Evolutionary conservation across 1,140 invertebrate genomes (phyloP).

Genomic region (Pachyrhynchus sulphureomaculatus): DNA sequence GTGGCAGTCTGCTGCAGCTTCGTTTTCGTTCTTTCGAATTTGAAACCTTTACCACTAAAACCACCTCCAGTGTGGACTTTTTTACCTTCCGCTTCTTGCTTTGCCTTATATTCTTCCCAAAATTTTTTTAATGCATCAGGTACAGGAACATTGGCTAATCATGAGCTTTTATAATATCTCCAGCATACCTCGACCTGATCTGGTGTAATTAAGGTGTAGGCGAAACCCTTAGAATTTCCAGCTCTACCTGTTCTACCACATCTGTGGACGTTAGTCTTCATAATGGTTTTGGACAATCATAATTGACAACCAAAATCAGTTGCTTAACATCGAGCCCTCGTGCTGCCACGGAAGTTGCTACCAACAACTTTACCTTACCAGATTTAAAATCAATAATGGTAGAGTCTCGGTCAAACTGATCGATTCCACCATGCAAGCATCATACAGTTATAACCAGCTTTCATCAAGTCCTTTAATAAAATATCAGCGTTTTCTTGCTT

Average conservation of each 20-base stretch:
- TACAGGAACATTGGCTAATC: conserved; percentile 78
- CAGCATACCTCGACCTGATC: conserved; percentile 86
- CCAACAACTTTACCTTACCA: conserved; percentile 80
- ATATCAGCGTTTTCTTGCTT: conserved; percentile 98
- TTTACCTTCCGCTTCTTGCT: conserved; percentile 85
- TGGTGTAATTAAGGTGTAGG: conserved; percentile 95
- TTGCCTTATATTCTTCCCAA: conserved; percentile 87
- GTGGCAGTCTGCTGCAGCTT: conserved; percentile 92
- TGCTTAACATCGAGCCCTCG: conserved; percentile 98
- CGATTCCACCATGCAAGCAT: conserved; percentile 98
- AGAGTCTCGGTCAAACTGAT: conserved; percentile 96
- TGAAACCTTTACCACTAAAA: conserved; percentile 97
- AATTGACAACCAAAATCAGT: conserved; percentile 96
- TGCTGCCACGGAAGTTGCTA: conserved; percentile 96
- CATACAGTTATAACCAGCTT: conserved; percentile 93
- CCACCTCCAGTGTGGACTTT: conserved; percentile 91
- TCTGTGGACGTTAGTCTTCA: conserved; percentile 97
- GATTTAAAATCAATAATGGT: conserved; percentile 98
- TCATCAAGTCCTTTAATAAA: conserved; percentile 93
- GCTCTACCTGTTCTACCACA: conserved; percentile 92
- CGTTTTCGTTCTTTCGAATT: conserved; percentile 98
- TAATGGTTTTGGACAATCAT: conserved; percentile 99
- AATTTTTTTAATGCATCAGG: conserved; percentile 76
- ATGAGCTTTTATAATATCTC: conserved; percentile 90
- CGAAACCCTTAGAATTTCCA: conserved; percentile 95